Evolutionary conservation across 2,888 invertebrate species (phyloP).

Genomic region (Encarsia formosa): DNA sequence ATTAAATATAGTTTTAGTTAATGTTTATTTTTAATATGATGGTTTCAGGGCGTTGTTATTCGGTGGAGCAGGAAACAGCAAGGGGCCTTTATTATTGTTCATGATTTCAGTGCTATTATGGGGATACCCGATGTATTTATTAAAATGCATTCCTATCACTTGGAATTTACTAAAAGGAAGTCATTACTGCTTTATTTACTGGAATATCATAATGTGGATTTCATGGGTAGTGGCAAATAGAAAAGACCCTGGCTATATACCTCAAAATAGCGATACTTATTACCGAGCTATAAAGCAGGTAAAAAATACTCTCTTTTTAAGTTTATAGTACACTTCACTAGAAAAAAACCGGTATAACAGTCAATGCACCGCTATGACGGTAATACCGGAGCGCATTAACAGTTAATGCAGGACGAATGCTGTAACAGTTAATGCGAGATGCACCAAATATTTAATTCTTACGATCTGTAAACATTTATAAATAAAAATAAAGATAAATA

Average conservation of each 20-base stretch:
- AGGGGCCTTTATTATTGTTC: constrained; percentile 81
- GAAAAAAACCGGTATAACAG: no score
- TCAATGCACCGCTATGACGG: no score
- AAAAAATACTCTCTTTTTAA: constrained; percentile 1
- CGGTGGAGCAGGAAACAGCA: constrained; percentile 87
- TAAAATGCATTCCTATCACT: constrained; percentile 84
- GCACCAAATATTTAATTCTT: no score
- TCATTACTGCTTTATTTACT: constrained; percentile 85
- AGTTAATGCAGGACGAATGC: no score
- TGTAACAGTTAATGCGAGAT: no score
- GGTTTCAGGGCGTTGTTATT: constrained; percentile 70
- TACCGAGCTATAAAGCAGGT: constrained; percentile 82
- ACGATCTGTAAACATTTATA: no score
- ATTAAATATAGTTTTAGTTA: no score
- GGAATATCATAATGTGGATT: constrained; percentile 91
- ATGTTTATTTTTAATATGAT: no score
- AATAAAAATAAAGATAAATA: no score
- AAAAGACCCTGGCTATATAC: constrained; percentile 85
- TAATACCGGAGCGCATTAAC: no score
- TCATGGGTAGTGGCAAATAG: constrained; percentile 87
- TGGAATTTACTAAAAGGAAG: constrained; percentile 84
- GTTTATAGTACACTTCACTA: no score
- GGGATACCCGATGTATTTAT: constrained; percentile 92
- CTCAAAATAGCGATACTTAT: constrained; percentile 85
- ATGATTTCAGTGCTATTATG: constrained; percentile 80